Conservation (phyloP, 2,113 vertebrate species). For the Pachyramphus minor region DNA sequence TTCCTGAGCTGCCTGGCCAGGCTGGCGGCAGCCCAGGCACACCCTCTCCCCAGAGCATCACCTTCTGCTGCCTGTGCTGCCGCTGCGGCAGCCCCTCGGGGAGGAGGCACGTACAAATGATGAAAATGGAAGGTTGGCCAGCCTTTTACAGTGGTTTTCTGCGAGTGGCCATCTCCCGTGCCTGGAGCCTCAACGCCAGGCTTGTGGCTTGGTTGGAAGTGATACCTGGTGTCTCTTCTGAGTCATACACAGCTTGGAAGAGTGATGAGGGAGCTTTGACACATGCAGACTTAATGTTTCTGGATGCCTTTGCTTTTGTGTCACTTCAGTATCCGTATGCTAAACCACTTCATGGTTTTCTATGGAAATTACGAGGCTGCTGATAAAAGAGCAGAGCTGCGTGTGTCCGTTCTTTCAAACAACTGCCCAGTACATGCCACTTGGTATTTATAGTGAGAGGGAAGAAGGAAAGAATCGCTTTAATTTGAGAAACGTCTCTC, state of each 20-base stretch:
- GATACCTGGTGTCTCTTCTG: background rate
- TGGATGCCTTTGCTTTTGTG: background rate
- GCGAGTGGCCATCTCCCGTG: accelerated
- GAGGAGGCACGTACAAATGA: background rate
- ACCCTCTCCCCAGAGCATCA: background rate
- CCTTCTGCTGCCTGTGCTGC: background rate
- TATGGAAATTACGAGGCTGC: background rate
- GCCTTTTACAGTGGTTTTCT: background rate
- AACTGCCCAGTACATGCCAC: background rate
- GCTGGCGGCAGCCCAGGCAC: background rate
- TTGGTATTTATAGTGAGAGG: background rate
- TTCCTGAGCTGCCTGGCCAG: background rate
- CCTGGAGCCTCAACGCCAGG: accelerated
- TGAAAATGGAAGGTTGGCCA: background rate
- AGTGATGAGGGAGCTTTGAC: background rate
- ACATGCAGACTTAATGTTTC: background rate
- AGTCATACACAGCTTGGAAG: background rate
- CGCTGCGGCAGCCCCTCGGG: background rate
- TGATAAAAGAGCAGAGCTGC: background rate
- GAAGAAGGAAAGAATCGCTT: background rate
- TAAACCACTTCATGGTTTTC: background rate
- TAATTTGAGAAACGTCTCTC: slow-evolving; percentile 39
- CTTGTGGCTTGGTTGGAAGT: background rate
- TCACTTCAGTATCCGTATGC: background rate
- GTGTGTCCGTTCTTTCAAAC: background rate